phyloP scores from a whole-genome alignment of 2,888 invertebrate genomes.

The Trachelus iudaicus region DNA sequence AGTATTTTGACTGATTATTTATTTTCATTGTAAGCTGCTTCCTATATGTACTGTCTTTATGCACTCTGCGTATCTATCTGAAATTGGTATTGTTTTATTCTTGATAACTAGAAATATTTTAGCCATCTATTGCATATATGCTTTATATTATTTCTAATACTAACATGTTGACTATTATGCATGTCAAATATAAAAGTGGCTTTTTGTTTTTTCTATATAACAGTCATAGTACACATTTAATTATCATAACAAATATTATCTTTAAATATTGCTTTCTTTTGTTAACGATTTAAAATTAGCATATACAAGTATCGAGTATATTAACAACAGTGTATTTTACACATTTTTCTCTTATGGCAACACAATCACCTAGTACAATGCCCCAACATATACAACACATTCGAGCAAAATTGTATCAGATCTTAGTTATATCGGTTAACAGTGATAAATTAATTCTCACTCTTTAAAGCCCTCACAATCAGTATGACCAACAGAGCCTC shows the following conservation, averaged over 20 bases:
- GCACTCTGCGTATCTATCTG: background rate
- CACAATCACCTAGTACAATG: background rate
- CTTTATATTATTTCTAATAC: background rate
- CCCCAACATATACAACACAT: background rate
- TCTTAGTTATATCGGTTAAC: background rate
- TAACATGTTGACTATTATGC: background rate
- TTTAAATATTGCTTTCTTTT: background rate
- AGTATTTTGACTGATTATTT: background rate
- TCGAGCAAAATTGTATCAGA: background rate
- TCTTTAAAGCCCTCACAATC: slow-evolving; percentile 17
- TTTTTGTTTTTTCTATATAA: background rate
- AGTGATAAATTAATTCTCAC: slow-evolving; percentile 41
- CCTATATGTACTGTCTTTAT: background rate
- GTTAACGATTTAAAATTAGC: background rate
- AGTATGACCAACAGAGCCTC: background rate
- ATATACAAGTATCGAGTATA: background rate
- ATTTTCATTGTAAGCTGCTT: background rate
- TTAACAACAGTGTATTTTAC: background rate
- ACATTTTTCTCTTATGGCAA: background rate
- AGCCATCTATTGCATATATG: background rate
- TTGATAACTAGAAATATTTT: background rate
- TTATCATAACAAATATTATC: background rate
- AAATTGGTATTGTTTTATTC: background rate
- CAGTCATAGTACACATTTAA: background rate
- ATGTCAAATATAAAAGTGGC: background rate